phyloP scores from a whole-genome alignment of 2,797 vertebrate genomes.

The Aphelocoma californica region DNA sequence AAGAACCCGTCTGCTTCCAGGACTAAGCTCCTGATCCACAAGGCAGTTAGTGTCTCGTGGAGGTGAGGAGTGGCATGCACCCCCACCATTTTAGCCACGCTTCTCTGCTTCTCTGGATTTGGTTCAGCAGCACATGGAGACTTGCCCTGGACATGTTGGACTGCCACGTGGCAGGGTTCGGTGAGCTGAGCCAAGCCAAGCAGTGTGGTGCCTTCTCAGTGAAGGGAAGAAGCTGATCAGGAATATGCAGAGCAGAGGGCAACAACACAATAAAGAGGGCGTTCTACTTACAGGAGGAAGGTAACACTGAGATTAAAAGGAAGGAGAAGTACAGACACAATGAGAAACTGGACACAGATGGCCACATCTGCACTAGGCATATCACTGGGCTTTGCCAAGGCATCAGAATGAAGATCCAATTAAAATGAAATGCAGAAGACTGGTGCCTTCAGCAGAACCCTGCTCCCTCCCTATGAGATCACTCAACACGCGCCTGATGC shows the following conservation, averaged over 20 bases:
- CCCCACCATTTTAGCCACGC: accelerated
- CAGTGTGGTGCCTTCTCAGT: neutral
- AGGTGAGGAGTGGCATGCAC: neutral
- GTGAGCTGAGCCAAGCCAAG: neutral
- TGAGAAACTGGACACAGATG: neutral
- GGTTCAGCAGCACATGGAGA: neutral
- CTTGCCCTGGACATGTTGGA: neutral
- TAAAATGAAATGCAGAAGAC: slow-evolving; percentile 46
- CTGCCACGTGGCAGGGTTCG: neutral
- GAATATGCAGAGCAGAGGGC: neutral
- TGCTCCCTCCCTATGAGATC: slow-evolving; percentile 32
- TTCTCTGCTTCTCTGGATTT: neutral
- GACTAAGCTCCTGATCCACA: neutral
- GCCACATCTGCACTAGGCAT: neutral
- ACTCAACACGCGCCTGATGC: slow-evolving; percentile 29
- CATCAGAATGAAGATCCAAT: neutral
- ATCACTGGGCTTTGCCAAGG: neutral
- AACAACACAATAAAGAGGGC: neutral
- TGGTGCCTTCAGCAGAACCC: slow-evolving; percentile 6
- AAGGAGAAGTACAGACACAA: neutral
- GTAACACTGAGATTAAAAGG: neutral
- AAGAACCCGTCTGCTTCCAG: neutral
- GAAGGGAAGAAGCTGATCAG: neutral
- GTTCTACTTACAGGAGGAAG: neutral
- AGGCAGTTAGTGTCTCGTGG: neutral